These are phyloP conservation scores for Taeniopygia guttata DNA, from an alignment of 2,797 vertebrate genomes.

Conservation along the genomic window DNA sequence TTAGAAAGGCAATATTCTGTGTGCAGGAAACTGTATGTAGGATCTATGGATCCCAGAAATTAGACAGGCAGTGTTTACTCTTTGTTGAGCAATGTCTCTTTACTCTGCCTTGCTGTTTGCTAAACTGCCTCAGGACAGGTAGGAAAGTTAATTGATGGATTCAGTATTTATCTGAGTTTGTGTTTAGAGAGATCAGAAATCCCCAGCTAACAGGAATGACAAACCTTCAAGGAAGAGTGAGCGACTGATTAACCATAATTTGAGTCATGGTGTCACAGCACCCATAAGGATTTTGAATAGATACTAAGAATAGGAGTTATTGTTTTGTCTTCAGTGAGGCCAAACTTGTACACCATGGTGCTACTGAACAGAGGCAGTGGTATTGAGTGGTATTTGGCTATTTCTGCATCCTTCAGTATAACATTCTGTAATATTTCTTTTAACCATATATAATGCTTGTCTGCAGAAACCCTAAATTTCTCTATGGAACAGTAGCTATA, in stretches of 20 bases:
- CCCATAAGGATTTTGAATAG: not conserved
- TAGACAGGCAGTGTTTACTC: not conserved
- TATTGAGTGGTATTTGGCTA: not conserved
- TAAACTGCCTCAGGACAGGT: not conserved
- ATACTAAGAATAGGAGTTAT: not conserved
- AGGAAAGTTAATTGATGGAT: not conserved
- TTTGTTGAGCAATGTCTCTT: not conserved
- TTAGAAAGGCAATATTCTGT: not conserved
- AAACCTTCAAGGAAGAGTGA: not conserved
- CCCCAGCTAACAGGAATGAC: not conserved
- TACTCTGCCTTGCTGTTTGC: not conserved
- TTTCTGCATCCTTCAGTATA: not conserved
- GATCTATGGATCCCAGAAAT: not conserved
- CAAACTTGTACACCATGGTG: not conserved
- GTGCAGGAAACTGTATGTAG: not conserved
- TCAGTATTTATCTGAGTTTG: not conserved
- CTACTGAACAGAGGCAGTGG: not conserved
- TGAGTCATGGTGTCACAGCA: not conserved
- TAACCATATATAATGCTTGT: not conserved
- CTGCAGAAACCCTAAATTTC: not conserved
- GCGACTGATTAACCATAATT: not conserved
- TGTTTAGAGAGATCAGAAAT: not conserved
- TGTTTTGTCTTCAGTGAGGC: not conserved
- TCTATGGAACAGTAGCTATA: not conserved
- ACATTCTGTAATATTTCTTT: constrained; percentile 2